phyloP scores from a whole-genome alignment of 2,113 vertebrate species.

The Eptesicus fuscus region DNA sequence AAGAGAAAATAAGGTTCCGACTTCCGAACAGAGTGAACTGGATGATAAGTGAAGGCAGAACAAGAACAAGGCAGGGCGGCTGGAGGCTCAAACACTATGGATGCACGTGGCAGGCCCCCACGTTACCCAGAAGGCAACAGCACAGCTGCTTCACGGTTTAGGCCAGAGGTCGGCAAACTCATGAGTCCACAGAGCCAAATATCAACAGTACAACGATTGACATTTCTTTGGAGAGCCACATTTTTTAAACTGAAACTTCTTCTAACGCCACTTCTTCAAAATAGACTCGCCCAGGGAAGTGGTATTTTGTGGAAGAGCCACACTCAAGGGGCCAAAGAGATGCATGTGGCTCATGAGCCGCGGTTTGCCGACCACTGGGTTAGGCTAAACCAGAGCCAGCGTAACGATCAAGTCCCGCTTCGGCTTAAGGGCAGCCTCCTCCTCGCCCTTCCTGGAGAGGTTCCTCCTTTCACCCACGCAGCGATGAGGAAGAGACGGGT shows the following conservation, averaged over 20 bases:
- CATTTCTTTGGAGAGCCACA: too few species aligned
- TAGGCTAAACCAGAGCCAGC: not conserved
- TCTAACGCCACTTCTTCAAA: too few species aligned
- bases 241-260: too few species aligned
- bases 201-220: too few species aligned
- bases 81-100: not conserved
- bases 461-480: not conserved
- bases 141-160: not conserved
- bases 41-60: not conserved
- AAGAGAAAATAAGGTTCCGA: not conserved
- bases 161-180: too few species aligned
- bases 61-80: not conserved
- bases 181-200: too few species aligned
- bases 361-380: not conserved
- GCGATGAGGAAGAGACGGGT: not conserved
- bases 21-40: not conserved
- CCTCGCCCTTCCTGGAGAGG: not conserved
- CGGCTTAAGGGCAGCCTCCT: not conserved
- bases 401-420: not conserved
- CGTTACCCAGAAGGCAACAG: not conserved
- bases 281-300: too few species aligned
- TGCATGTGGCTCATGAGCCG: too few species aligned
- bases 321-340: too few species aligned
- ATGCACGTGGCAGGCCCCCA: not conserved
- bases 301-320: too few species aligned